phyloP scores from a whole-genome alignment of 2,113 vertebrate genomes.

The Bombycilla garrulus region DNA sequence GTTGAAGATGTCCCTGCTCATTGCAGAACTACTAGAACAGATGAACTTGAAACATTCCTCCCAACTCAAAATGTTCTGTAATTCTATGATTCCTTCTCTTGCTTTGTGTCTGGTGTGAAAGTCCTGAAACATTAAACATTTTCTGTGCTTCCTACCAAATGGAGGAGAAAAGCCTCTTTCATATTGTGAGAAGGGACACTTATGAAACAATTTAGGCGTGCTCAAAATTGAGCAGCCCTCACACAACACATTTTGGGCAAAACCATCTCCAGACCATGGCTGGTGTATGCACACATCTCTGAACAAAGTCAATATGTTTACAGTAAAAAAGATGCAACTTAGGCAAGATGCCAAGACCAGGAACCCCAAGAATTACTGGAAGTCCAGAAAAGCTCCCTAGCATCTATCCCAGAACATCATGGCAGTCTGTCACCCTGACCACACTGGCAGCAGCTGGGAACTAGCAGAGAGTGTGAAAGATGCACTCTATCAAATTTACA shows the following conservation, averaged over 20 bases:
- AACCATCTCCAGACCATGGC: background rate
- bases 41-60: background rate
- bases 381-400: background rate
- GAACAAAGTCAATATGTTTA: background rate
- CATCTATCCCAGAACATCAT: background rate
- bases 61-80: background rate
- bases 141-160: background rate
- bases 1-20: background rate
- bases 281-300: background rate
- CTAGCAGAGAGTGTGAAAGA: background rate
- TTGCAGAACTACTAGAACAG: background rate
- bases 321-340: background rate
- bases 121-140: accelerated
- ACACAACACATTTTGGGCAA: background rate
- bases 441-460: background rate
- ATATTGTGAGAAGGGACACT: background rate
- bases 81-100: background rate
- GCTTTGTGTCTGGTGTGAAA: background rate
- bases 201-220: background rate
- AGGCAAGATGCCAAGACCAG: background rate
- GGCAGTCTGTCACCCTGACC: background rate
- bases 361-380: background rate
- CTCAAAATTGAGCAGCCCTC: background rate
- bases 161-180: background rate
- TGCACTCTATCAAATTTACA: background rate